A percentile compares a stretch with the other conserved stretches of the same genome.
Conservation (phyloP, 1,140 invertebrate species). For the Drosophila pectinifera region DNA sequence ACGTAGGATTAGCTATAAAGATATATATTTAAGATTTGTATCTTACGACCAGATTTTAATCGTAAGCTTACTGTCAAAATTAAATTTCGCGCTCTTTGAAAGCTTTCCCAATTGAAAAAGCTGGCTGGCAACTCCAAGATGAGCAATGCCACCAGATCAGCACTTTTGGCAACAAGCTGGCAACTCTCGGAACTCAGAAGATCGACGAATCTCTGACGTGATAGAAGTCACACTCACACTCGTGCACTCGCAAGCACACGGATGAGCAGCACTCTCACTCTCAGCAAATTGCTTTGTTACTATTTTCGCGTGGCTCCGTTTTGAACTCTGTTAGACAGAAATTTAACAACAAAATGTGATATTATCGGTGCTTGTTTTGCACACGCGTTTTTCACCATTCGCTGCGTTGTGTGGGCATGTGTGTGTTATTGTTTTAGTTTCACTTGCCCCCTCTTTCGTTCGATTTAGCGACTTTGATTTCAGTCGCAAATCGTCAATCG, state of each 20-base stretch:
- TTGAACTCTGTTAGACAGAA: constrained; percentile 31
- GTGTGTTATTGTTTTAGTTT: constrained; percentile 21
- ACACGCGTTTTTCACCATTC: constrained; percentile 23
- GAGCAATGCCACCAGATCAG: constrained; percentile 12
- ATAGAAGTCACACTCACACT: constrained; percentile 40
- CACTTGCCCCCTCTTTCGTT: constrained; percentile 31
- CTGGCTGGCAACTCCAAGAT: constrained; percentile 3
- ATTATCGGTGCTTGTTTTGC: constrained; percentile 22
- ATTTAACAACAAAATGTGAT: constrained; percentile 46
- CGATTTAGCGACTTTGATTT: constrained; percentile 75
- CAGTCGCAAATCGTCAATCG: constrained; percentile 66
- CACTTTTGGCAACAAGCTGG: constrained; percentile 14
- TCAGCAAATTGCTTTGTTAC: constrained; percentile 55
- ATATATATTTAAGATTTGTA: neutral
- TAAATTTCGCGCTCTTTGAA: constrained; percentile 9
- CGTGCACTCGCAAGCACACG: constrained; percentile 3
- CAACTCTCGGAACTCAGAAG: constrained; percentile 24
- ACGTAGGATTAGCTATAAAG: neutral
- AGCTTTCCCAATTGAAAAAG: constrained; percentile 34
- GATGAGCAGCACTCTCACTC: constrained; percentile 48
- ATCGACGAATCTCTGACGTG: constrained; percentile 62
- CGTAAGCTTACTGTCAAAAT: neutral
- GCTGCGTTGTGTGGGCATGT: constrained; percentile 29
- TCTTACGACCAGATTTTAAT: neutral
- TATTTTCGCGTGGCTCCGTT: constrained; percentile 49